Base-by-base conservation (phyloP, 2,888 invertebrate genomes). In the Toxonevra muliebris region DNA sequence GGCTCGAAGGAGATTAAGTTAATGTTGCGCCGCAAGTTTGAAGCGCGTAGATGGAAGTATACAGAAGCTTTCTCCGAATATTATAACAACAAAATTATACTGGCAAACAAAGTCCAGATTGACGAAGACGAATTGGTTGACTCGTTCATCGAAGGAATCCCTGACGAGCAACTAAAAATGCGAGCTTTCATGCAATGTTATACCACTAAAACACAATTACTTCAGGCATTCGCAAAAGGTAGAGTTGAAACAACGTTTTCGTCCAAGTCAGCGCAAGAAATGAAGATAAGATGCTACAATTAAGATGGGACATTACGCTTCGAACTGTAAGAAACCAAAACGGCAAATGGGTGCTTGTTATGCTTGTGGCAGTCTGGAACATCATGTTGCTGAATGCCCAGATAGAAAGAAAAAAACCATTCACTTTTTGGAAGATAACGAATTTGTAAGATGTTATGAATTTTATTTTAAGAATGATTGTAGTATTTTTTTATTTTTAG, bases 271-370 rank as follows among this genome's bases (percentile, higher is more conserved):
- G n/a, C n/a, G n/a, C n/a, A 30, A 2, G 30, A 10, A 15, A 17
- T 10, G 15, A 42, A 45, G 30, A 7, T 67, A 0, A 48, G 68
- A 7, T 71, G 71, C 40, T 72, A 61, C 42, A 70, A 72, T 40
- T 72, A 67, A 30, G 70, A 65, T 68, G 20, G 69, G 71, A 10
- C 68, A 71, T 50, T 68, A 50, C 59, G 69, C 68, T 1, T n/a
- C 55, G 4, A 66, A 68, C 1, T 68, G 65, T 50, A 40, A 57
- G n/a, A 70, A 72, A 20, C 64, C 69, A 8, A 72, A 67, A 43
- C 54, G 68, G 5, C 41, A 69, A 41, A 8, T 60, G 13, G 70
- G 72, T 19, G 62, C 72, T 11, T 70, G 72, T 19, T 70, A 59
- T 55, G 72, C 41, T 11, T 70, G 72, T 12, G 67, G 72, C n/a